A percentile compares a stretch with the other conserved stretches of the same genome.
Evolutionary conservation across 2,113 vertebrate species (phyloP).

Genomic region (Cyprinus carpio): DNA sequence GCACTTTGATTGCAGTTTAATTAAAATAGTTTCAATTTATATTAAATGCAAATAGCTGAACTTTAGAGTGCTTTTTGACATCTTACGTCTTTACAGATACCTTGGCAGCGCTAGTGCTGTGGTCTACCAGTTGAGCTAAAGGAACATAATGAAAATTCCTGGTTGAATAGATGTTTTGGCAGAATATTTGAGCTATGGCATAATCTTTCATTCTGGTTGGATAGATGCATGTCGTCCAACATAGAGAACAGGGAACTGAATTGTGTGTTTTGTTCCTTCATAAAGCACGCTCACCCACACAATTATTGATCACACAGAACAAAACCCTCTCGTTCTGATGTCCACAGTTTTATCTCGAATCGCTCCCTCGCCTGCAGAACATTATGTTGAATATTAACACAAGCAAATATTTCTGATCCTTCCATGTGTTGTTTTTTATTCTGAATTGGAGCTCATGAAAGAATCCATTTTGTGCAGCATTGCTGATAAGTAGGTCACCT

Average conservation of each 20-base stretch:
- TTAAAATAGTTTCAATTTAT: not conserved
- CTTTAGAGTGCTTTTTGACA: not conserved
- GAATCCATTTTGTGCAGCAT: not conserved
- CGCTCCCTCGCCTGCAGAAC: not conserved
- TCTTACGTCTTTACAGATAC: not conserved
- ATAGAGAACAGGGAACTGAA: slow-evolving; percentile 39
- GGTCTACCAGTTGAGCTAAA: not conserved
- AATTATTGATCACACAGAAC: slow-evolving; percentile 47
- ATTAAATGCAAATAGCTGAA: not conserved
- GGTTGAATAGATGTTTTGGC: slow-evolving; percentile 3
- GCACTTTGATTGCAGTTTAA: not conserved
- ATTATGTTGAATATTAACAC: slow-evolving; percentile 36
- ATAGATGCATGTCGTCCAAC: not conserved
- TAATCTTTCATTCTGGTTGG: not conserved
- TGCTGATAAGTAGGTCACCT: slow-evolving; percentile 31
- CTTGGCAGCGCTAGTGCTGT: not conserved
- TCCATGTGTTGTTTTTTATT: not conserved
- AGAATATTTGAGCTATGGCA: slow-evolving; percentile 4
- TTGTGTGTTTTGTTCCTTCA: slow-evolving; percentile 34
- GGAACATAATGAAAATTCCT: not conserved
- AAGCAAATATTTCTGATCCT: slow-evolving; percentile 23
- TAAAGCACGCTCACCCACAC: slow-evolving; percentile 40
- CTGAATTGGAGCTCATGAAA: not conserved
- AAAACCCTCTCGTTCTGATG: slow-evolving; percentile 28
- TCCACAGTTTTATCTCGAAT: slow-evolving; percentile 9